These are phyloP conservation scores for Halcyon badia DNA, from an alignment of 2,797 vertebrate species.

Conservation along the genomic window DNA sequence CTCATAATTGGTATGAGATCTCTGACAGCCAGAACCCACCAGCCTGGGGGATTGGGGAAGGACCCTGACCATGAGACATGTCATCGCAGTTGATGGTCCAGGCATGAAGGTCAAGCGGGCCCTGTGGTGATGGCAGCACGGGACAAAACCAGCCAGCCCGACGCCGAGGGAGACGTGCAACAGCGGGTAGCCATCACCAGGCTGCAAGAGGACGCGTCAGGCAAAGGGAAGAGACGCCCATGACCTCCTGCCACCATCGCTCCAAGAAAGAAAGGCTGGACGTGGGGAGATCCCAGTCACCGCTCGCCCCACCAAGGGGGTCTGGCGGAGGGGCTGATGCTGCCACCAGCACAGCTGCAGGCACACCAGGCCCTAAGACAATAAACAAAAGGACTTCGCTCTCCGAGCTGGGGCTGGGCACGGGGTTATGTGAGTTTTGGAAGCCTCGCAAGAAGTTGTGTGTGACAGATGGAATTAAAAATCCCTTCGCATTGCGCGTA, in stretches of 20 bases:
- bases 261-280: neutral
- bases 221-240: neutral
- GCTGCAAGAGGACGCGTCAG: neutral
- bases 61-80: neutral
- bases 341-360: slow-evolving; percentile 67
- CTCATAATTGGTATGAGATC: neutral
- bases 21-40: neutral
- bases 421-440: slow-evolving; percentile 69
- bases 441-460: slow-evolving; percentile 20
- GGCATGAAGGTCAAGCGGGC: neutral
- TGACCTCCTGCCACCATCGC: neutral
- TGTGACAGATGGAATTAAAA: slow-evolving; percentile 62
- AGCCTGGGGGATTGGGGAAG: neutral
- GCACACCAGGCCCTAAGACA: slow-evolving; percentile 58
- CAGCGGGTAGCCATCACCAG: neutral
- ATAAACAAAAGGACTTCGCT: slow-evolving; percentile 58
- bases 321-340: neutral
- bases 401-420: neutral
- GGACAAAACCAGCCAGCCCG: neutral
- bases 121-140: neutral
- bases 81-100: neutral
- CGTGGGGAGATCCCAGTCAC: neutral
- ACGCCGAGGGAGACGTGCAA: neutral
- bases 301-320: neutral
- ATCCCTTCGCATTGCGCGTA: neutral